Evolutionary conservation across 2,888 invertebrate species (phyloP).

Genomic region (Lithophane socia): DNA sequence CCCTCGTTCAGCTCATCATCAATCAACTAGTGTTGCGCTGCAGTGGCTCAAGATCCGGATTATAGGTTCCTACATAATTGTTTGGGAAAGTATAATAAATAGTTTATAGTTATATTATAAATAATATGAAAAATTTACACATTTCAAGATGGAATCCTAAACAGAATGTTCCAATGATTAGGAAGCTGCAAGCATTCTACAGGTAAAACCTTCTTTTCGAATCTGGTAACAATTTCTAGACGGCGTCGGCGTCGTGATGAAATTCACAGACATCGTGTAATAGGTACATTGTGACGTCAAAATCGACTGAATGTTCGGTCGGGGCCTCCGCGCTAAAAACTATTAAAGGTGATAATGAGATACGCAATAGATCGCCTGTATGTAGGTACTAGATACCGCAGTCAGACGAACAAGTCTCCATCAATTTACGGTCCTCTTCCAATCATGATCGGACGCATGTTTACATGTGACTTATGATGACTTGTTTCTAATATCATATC

Average conservation of each 20-base stretch:
- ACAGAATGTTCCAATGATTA: neutral
- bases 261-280: slow-evolving; percentile 54
- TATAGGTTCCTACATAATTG: neutral
- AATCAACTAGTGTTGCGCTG: slow-evolving; percentile 8
- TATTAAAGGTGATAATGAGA: slow-evolving; percentile 80
- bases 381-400: slow-evolving; percentile 12
- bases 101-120: neutral
- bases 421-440: slow-evolving; percentile 47
- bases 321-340: slow-evolving; percentile 76
- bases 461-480: slow-evolving; percentile 5
- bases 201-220: slow-evolving; percentile 11
- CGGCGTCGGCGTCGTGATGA: slow-evolving; percentile 44
- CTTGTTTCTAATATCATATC: slow-evolving; percentile 15
- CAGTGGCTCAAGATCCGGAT: neutral
- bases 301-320: slow-evolving; percentile 65
- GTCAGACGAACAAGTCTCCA: slow-evolving; percentile 42
- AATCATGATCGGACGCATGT: slow-evolving; percentile 23
- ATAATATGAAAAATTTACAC: neutral
- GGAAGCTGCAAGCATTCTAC: neutral
- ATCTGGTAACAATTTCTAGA: slow-evolving; percentile 42
- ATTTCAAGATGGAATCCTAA: neutral
- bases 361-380: slow-evolving; percentile 68
- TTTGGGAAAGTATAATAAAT: slow-evolving; percentile 10
- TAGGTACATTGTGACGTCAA: slow-evolving; percentile 68
- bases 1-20: slow-evolving; percentile 1